phyloP scores from a whole-genome alignment of 2,888 invertebrate genomes.

The Dryobota labecula region DNA sequence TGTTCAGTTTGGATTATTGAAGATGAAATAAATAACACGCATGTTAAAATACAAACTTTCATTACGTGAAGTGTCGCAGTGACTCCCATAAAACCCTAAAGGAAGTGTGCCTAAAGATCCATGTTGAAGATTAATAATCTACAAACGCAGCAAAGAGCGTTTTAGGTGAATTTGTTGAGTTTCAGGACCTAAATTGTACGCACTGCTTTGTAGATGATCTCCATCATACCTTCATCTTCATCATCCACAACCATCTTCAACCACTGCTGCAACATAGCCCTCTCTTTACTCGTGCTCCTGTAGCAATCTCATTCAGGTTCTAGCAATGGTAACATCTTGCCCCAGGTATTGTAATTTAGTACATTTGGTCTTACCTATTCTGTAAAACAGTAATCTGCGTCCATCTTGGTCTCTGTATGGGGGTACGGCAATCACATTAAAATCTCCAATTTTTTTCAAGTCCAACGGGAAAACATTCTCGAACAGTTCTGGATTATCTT shows the following conservation, averaged over 20 bases:
- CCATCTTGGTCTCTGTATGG: slow-evolving; percentile 94
- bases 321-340: background rate
- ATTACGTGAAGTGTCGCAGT: too few relatives aligned
- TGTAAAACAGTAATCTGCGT: slow-evolving; percentile 93
- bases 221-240: background rate
- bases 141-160: background rate
- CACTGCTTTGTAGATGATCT: background rate
- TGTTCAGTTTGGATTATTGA: too few relatives aligned
- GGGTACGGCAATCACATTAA: slow-evolving; percentile 93
- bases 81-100: too few relatives aligned
- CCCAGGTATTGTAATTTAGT: background rate
- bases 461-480: slow-evolving; percentile 92
- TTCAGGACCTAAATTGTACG: background rate
- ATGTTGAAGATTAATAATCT: too few relatives aligned
- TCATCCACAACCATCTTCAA: background rate
- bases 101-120: too few relatives aligned
- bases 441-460: slow-evolving; percentile 92
- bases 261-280: too few relatives aligned
- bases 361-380: slow-evolving; percentile 89
- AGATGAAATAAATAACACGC: too few relatives aligned
- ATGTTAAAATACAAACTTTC: too few relatives aligned
- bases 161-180: background rate
- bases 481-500: slow-evolving; percentile 92
- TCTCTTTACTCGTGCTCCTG: background rate
- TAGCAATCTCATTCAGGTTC: background rate